phyloP scores from a whole-genome alignment of 2,888 invertebrate species.

The Villa cingulata region DNA sequence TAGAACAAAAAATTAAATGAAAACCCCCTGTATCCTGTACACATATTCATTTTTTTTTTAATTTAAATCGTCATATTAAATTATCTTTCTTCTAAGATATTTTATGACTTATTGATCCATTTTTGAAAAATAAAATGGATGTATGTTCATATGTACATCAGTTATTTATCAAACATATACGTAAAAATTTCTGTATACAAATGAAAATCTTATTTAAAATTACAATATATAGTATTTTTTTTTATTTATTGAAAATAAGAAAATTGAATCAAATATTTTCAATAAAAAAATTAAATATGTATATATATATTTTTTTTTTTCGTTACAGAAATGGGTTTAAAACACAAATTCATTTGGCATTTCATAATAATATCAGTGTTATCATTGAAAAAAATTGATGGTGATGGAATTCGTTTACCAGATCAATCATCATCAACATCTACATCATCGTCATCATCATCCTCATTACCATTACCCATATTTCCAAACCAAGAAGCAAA shows the following conservation, averaged over 20 bases:
- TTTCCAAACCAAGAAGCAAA: conserved; percentile 14
- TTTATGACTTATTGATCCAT: too few relatives aligned
- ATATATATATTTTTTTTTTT: conserved; percentile 7
- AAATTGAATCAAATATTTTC: too few relatives aligned
- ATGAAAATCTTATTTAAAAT: too few relatives aligned
- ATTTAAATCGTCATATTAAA: too few relatives aligned
- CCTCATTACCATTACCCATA: conserved; percentile 19
- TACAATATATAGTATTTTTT: background rate
- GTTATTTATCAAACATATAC: too few relatives aligned
- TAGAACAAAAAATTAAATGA: too few relatives aligned
- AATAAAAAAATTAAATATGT: background rate
- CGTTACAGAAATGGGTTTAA: conserved; percentile 23
- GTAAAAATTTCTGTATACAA: too few relatives aligned
- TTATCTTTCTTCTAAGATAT: too few relatives aligned
- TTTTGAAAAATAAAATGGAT: too few relatives aligned
- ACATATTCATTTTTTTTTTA: too few relatives aligned
- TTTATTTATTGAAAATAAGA: background rate
- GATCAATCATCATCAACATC: conserved; percentile 24
- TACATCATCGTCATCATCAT: conserved; percentile 3
- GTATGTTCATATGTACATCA: too few relatives aligned
- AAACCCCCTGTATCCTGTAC: too few relatives aligned
- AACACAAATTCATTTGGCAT: conserved; percentile 32
- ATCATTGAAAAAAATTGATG: conserved; percentile 45
- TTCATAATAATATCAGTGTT: conserved; percentile 41
- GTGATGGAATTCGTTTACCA: conserved; percentile 46